These are phyloP conservation scores for Synergus laeviventris DNA, from an alignment of 2,888 invertebrate genomes.

Conservation along the genomic window DNA sequence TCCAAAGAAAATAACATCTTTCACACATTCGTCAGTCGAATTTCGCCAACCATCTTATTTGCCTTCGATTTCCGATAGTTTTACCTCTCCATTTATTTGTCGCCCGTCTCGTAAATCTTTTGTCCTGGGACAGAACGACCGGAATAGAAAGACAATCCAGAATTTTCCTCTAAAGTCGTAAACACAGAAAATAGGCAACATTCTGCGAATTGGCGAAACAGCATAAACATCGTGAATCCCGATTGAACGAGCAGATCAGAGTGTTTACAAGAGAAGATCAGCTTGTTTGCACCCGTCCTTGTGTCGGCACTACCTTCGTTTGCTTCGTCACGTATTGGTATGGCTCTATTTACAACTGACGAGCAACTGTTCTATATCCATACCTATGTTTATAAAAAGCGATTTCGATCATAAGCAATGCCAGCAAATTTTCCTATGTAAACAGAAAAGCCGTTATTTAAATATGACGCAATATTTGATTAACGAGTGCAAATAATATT, in stretches of 20 bases:
- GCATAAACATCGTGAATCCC: conserved; percentile 26
- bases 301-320: conserved; percentile 14
- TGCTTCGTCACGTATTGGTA: conserved; percentile 43
- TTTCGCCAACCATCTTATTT: not conserved
- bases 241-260: conserved; percentile 30
- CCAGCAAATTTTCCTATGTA: conserved; percentile 44
- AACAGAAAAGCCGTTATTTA: conserved; percentile 56
- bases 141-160: conserved; percentile 11
- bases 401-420: conserved; percentile 59
- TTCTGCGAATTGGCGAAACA: conserved; percentile 18
- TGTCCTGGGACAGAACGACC: not conserved
- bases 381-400: conserved; percentile 48
- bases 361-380: conserved; percentile 30
- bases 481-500: not conserved
- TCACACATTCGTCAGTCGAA: conserved; percentile 15
- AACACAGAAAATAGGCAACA: conserved; percentile 16
- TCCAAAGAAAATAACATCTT: not conserved
- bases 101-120: conserved; percentile 11
- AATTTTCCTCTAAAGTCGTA: not conserved
- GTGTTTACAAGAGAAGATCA: conserved; percentile 22
- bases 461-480: conserved; percentile 19
- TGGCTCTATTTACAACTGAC: conserved; percentile 46
- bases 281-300: conserved; percentile 16
- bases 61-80: conserved; percentile 27
- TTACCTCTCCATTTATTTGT: conserved; percentile 11